Evolutionary conservation across 2,113 vertebrate genomes (phyloP), one percentile per base, ranked within the genome.

Genomic region (Azemiops feae): DNA sequence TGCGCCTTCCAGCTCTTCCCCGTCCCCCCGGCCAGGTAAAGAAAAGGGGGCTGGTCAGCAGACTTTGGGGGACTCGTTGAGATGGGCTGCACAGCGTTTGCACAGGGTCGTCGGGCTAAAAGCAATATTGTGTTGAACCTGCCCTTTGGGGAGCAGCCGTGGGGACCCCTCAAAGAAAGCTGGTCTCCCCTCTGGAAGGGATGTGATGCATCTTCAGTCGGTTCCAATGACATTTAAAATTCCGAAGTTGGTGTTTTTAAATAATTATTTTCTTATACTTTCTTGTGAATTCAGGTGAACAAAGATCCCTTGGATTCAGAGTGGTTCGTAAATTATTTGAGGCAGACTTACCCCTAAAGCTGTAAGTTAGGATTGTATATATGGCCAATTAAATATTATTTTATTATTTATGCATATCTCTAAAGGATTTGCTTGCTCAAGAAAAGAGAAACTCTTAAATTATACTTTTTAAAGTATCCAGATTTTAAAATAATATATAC

Each of bases 241-340:
- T 39, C 34, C 0, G 16, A 39, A 81, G 69, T 81, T 74, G 69
- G 16, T 18, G 69, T 39, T 81, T 81, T 81, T 81, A 81, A 81
- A 81, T 81, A 3, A 81, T 43, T 81, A 81, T 81, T 81, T 81
- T 81, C 34, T 81, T 81, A 81, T 0, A 81, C 18, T 43, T 43
- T 34, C 34, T 81, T 81, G 34, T 81, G 74, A 22, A 43, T 81
- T 43, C 93, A 97, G 97, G 97, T 96, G 96, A 95, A 18, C 30
- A n/a, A 96, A 94, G 93, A 86, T 97, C 95, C 94, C 3, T 97
- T 97, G 96, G 96, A 97, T 97, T 97, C 95, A 97, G 95, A 94
- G 87, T 92, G 96, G 92, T 96, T 95, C 95, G 97, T 98, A 98
- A 98, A 97, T 98, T 98, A 98, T 98, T 98, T 97, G 96, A 94